Percentiles rank a stretch among this genome's conserved stretches.
These are phyloP conservation scores for Alviniconcha marisindica DNA, from an alignment of 1,140 invertebrate genomes.

Conservation along the genomic window DNA sequence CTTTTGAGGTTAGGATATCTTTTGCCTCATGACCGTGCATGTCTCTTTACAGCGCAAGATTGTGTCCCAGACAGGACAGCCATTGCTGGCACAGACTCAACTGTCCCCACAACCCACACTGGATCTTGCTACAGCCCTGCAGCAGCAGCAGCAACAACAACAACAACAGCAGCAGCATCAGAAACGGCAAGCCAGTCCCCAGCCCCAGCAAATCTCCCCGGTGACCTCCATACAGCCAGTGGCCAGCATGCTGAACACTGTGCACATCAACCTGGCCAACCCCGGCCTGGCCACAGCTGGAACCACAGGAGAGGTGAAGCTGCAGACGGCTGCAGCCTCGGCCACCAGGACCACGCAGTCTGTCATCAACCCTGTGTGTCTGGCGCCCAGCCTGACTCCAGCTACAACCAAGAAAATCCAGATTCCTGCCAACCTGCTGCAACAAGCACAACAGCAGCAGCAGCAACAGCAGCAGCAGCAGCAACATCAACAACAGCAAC, in stretches of 20 bases:
- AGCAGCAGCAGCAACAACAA: constrained; percentile 34
- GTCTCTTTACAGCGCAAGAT: constrained; percentile 4
- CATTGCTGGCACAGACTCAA: constrained; percentile 20
- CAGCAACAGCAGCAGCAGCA: constrained; percentile 53
- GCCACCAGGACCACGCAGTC: constrained; percentile 1
- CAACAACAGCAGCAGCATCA: constrained; percentile 35
- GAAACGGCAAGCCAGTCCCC: neutral
- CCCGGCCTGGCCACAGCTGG: neutral
- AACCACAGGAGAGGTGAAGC: neutral
- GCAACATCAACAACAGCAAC: constrained; percentile 46
- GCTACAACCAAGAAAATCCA: constrained; percentile 28
- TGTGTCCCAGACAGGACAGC: constrained; percentile 22
- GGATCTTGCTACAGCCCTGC: constrained; percentile 27
- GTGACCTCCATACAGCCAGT: neutral
- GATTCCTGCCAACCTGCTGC: constrained; percentile 52
- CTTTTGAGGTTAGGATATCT: no score
- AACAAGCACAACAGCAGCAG: constrained; percentile 51
- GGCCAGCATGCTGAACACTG: constrained; percentile 35
- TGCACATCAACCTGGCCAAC: constrained; percentile 44
- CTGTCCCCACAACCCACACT: constrained; percentile 23
- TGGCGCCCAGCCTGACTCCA: neutral
- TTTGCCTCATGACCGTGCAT: no score
- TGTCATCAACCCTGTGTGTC: neutral
- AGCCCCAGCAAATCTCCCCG: constrained; percentile 17
- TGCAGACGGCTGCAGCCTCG: constrained; percentile 22